Evolutionary conservation across 2,888 invertebrate genomes (phyloP).

Genomic region (Drosophila incognita): DNA sequence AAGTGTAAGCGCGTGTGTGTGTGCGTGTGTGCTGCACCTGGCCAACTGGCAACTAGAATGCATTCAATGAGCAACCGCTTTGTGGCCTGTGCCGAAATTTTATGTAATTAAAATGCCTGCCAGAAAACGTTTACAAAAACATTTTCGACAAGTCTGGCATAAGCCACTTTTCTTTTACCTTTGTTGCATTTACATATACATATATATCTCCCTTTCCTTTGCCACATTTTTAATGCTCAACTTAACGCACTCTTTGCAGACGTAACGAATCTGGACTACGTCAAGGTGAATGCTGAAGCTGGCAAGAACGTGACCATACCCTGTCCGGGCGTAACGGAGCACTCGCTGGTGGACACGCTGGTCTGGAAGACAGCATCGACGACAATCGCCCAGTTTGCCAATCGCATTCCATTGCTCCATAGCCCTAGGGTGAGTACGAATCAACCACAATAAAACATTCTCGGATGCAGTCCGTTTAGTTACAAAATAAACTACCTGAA

Average conservation of each 20-base stretch:
- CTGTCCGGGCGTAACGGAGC: conserved; percentile 89
- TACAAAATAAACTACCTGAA: not conserved
- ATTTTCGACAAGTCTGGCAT: conserved; percentile 60
- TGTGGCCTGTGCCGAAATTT: conserved; percentile 54
- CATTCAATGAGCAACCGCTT: conserved; percentile 37
- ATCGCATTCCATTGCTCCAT: conserved; percentile 85
- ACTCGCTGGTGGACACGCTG: conserved; percentile 88
- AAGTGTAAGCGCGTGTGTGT: conserved; percentile 32
- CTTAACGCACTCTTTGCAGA: conserved; percentile 85
- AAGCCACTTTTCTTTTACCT: conserved; percentile 30
- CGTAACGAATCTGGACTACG: conserved; percentile 87
- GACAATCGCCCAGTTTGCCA: conserved; percentile 85
- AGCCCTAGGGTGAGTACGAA: conserved; percentile 84
- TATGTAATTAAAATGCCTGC: conserved; percentile 76
- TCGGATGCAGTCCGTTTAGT: not conserved
- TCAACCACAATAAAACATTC: not conserved
- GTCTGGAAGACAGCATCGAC: conserved; percentile 87
- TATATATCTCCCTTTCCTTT: not conserved
- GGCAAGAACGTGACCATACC: conserved; percentile 88
- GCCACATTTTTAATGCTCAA: not conserved
- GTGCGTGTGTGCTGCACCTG: conserved; percentile 3
- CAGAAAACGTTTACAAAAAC: conserved; percentile 48
- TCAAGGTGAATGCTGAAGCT: conserved; percentile 87
- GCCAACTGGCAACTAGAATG: conserved; percentile 22
- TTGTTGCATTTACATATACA: not conserved